Percentiles rank a stretch among this genome's conserved stretches.
Evolutionary conservation across 2,888 invertebrate genomes (phyloP).

Genomic region (Oscheius sp.): DNA sequence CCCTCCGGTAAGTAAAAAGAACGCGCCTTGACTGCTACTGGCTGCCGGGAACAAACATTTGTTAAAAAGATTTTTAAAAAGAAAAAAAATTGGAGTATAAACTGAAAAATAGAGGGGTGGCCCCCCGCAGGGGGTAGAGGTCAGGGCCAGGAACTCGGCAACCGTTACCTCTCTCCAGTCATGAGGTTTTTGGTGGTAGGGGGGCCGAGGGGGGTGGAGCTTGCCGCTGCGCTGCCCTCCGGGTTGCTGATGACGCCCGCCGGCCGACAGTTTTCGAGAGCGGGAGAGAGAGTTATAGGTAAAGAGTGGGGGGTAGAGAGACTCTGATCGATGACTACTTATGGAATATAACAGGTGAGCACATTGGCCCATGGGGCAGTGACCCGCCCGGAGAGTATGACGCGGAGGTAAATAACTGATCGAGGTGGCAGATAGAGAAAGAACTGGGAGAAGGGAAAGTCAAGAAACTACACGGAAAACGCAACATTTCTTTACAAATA

Average conservation of each 20-base stretch:
- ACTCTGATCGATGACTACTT: neutral
- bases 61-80: neutral
- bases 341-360: neutral
- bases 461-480: neutral
- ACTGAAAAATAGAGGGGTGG: neutral
- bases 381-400: neutral
- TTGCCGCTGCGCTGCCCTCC: conserved; percentile 9
- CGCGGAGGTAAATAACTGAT: conserved; percentile 20
- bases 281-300: neutral
- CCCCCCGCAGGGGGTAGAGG: neutral
- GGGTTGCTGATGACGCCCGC: conserved; percentile 6
- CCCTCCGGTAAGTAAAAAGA: too few relatives aligned
- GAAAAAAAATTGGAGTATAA: neutral
- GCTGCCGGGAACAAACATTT: neutral
- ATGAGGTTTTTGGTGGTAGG: conserved; percentile 4
- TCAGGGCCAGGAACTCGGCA: neutral
- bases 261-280: neutral
- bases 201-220: conserved; percentile 2
- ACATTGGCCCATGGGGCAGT: conserved; percentile 14
- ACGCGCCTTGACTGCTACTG: too few relatives aligned
- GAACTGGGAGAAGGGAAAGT: neutral
- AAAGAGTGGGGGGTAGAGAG: neutral
- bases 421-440: conserved; percentile 17
- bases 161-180: neutral
- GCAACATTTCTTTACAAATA: too few relatives aligned